Evolutionary conservation across 2,113 vertebrate species (phyloP).

Genomic region (Podarcis muralis): DNA sequence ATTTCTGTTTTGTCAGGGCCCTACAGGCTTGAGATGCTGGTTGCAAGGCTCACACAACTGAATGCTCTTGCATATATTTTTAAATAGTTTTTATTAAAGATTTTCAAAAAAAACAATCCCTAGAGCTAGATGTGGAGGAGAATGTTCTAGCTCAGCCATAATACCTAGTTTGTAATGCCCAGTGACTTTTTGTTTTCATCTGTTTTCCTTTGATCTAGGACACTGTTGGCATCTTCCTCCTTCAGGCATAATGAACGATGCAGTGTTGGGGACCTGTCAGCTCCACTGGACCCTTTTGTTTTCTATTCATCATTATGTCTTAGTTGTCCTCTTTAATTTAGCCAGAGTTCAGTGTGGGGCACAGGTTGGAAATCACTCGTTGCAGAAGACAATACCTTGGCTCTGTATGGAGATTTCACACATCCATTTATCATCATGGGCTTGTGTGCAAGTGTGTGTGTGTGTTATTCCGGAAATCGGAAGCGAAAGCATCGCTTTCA

Average conservation of each 20-base stretch:
- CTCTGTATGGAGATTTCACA: constrained; percentile 25
- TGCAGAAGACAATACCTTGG: constrained; percentile 36
- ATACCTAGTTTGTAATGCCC: not conserved
- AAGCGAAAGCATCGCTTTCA: no score
- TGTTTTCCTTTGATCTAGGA: constrained; percentile 37
- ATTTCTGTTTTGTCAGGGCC: constrained; percentile 1
- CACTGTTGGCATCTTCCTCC: not conserved
- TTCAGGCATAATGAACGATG: constrained; percentile 30
- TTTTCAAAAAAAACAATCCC: not conserved
- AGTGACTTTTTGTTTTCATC: not conserved
- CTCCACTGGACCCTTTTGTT: constrained; percentile 45
- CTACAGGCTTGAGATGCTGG: not conserved
- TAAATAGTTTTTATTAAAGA: not conserved
- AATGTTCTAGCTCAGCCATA: not conserved
- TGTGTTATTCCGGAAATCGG: no score
- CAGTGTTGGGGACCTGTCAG: constrained; percentile 33
- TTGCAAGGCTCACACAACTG: not conserved
- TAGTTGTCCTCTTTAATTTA: constrained; percentile 56
- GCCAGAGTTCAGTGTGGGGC: not conserved
- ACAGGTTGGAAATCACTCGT: constrained; percentile 32
- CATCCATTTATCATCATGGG: constrained; percentile 38
- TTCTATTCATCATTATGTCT: constrained; percentile 62
- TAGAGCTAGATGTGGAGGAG: not conserved
- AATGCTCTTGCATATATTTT: no score
- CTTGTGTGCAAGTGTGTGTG: no score